Evolutionary conservation across 2,888 invertebrate genomes (phyloP).

Genomic region (Aporophyla lueneburgensis): DNA sequence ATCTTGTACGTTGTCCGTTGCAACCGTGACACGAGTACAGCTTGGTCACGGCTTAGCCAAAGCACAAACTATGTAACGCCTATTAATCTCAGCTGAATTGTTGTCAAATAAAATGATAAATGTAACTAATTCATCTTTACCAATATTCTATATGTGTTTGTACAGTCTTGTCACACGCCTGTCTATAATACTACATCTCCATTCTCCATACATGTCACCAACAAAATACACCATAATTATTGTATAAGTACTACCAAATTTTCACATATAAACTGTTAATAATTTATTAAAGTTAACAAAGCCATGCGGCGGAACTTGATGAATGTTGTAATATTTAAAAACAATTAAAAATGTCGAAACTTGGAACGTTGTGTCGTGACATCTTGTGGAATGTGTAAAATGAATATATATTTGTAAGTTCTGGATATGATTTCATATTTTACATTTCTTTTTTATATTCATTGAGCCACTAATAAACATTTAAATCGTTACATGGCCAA

Average conservation of each 20-base stretch:
- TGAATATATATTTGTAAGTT: conserved; percentile 4
- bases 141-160: conserved; percentile 7
- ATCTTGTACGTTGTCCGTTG: too few species aligned
- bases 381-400: background rate
- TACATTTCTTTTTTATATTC: background rate
- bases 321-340: conserved; percentile 7
- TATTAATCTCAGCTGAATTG: conserved; percentile 12
- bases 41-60: background rate
- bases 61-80: background rate
- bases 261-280: background rate
- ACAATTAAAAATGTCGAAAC: conserved; percentile 1
- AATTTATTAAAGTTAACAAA: background rate
- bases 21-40: too few species aligned
- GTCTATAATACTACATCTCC: background rate
- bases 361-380: background rate
- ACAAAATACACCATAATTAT: background rate
- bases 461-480: background rate
- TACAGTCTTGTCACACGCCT: background rate
- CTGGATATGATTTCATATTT: conserved; percentile 5
- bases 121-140: conserved; percentile 17
- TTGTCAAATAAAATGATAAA: background rate
- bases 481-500: conserved; percentile 1
- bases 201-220: background rate
- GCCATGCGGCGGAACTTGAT: background rate
- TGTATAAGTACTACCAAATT: background rate